A percentile compares a stretch with the other conserved stretches of the same genome.
phyloP scores from a whole-genome alignment of 1,140 invertebrate genomes.

The Venustaconcha ellipsiformis region DNA sequence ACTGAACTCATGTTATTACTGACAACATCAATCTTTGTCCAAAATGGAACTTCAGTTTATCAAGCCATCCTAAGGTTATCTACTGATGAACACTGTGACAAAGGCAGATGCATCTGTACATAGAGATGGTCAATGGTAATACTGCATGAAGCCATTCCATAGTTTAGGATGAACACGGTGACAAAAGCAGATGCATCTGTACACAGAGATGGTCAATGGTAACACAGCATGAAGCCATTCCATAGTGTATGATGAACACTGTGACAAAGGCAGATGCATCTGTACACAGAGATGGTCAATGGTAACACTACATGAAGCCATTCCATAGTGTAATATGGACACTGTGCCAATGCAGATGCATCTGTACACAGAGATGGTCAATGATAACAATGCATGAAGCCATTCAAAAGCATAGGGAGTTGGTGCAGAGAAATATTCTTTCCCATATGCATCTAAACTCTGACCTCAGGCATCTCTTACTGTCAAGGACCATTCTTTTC shows the following conservation, averaged over 20 bases:
- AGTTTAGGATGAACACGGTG: too few species aligned
- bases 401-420: background rate
- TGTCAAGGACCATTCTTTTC: too few species aligned
- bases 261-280: background rate
- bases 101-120: background rate
- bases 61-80: background rate
- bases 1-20: too few species aligned
- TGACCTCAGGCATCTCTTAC: too few species aligned
- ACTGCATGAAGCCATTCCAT: background rate
- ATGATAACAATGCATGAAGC: background rate
- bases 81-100: background rate
- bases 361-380: background rate
- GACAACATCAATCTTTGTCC: background rate
- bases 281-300: background rate
- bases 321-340: background rate
- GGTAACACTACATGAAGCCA: background rate
- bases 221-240: background rate
- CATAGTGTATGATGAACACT: background rate
- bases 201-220: background rate
- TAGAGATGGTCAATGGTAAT: background rate
- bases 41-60: slow-evolving; percentile 4
- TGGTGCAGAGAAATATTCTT: background rate
- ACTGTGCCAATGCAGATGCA: too few species aligned
- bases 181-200: background rate
- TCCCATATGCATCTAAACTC: too few species aligned